These are phyloP conservation scores for Bubo bubo DNA, from an alignment of 2,113 vertebrate genomes.

Conservation along the genomic window DNA sequence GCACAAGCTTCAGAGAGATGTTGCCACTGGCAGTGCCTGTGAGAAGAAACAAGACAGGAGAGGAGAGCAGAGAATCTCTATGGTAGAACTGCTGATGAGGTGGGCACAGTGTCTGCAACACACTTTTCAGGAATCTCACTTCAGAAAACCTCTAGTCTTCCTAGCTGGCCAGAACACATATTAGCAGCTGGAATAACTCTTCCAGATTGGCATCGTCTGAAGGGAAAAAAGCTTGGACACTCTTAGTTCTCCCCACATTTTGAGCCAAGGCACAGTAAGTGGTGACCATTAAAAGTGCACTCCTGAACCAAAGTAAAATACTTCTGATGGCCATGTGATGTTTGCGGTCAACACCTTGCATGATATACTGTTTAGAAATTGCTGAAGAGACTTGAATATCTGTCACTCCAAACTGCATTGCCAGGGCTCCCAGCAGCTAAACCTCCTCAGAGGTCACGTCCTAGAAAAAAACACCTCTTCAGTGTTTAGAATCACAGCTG, in stretches of 20 bases:
- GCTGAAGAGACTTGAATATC: background rate
- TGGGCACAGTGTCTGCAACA: too few species aligned
- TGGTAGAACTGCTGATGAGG: background rate
- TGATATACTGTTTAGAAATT: background rate
- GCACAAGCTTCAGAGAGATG: background rate
- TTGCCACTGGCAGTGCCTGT: background rate
- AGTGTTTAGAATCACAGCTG: background rate
- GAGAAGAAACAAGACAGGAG: background rate
- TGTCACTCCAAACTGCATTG: background rate
- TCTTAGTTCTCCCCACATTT: background rate
- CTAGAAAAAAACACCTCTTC: background rate
- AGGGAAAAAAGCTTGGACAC: background rate
- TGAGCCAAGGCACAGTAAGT: background rate
- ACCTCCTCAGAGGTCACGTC: background rate
- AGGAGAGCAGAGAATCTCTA: background rate
- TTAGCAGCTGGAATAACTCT: background rate
- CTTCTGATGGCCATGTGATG: background rate
- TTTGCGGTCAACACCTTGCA: background rate
- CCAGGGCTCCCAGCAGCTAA: background rate
- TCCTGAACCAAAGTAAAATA: background rate
- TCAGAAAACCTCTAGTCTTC: background rate
- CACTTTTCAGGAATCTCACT: background rate
- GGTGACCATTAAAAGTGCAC: background rate
- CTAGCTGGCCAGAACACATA: background rate
- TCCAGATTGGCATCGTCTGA: background rate